Conservation (phyloP, 2,888 invertebrate genomes). For the Portevinia maculata region DNA sequence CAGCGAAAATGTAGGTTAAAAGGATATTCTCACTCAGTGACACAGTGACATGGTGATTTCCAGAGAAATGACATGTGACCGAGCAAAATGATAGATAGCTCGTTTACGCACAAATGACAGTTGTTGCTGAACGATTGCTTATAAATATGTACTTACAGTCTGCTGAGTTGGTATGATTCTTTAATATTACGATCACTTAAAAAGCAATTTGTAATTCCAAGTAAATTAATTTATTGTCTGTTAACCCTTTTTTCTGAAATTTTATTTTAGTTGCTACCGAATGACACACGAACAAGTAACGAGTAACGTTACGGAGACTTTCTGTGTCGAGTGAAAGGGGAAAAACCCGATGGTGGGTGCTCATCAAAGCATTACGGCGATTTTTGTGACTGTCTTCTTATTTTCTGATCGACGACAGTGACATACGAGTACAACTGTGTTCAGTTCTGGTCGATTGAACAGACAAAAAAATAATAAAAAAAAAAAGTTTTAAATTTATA, state of each 20-base stretch:
- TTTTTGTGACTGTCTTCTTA: slow-evolving; percentile 34
- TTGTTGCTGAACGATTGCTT: slow-evolving; percentile 41
- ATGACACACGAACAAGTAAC: not conserved
- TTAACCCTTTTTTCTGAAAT: slow-evolving; percentile 62
- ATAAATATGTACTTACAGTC: not conserved
- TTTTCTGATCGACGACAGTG: slow-evolving; percentile 60
- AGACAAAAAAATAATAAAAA: slow-evolving; percentile 27
- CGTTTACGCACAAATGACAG: slow-evolving; percentile 48
- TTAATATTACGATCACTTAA: slow-evolving; percentile 62
- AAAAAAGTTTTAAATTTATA: slow-evolving; percentile 33
- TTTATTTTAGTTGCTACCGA: slow-evolving; percentile 20
- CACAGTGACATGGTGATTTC: slow-evolving; percentile 70
- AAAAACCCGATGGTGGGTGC: slow-evolving; percentile 63
- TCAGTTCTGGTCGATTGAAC: slow-evolving; percentile 72
- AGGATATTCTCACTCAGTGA: slow-evolving; percentile 70
- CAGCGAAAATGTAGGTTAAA: slow-evolving; percentile 62
- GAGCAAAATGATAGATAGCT: slow-evolving; percentile 67
- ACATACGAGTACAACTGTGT: slow-evolving; percentile 71
- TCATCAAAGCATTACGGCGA: slow-evolving; percentile 67
- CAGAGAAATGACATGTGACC: slow-evolving; percentile 70
- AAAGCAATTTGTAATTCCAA: slow-evolving; percentile 71
- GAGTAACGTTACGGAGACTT: too few relatives aligned
- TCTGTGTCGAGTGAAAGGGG: not conserved
- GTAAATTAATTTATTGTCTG: slow-evolving; percentile 73
- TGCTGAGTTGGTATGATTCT: slow-evolving; percentile 4